These are phyloP conservation scores for Galago senegalensis DNA, from an alignment of 2,797 vertebrate species.

Conservation along the genomic window DNA sequence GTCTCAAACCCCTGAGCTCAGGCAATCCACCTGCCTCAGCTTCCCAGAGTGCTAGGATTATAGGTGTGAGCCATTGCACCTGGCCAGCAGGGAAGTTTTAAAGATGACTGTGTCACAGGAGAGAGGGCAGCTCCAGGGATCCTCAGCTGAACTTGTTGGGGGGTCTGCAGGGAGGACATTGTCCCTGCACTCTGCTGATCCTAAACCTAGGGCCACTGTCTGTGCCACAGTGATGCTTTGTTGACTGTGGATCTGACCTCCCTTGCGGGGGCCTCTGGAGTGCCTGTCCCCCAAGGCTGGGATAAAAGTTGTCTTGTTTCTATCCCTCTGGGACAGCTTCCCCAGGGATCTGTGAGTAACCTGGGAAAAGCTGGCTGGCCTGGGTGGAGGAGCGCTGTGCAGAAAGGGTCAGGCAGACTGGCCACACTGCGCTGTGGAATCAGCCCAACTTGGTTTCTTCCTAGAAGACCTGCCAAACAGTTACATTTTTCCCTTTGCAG, in stretches of 20 bases:
- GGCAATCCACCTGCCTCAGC: too few species aligned
- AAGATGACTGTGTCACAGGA: constrained; percentile 87
- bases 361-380: not conserved
- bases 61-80: too few species aligned
- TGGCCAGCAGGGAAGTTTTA: constrained; percentile 91
- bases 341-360: constrained; percentile 37
- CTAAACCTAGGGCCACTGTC: constrained; percentile 93
- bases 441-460: constrained; percentile 62
- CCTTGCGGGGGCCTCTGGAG: constrained; percentile 49
- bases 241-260: constrained; percentile 79
- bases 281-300: constrained; percentile 80
- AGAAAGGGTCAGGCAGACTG: not conserved
- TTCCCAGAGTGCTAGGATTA: too few species aligned
- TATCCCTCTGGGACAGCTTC: constrained; percentile 73
- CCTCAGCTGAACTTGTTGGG: constrained; percentile 88
- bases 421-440: not conserved
- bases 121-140: constrained; percentile 87
- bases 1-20: too few species aligned
- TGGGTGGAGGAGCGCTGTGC: rapidly evolving
- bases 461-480: constrained; percentile 69
- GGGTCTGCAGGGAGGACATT: constrained; percentile 90
- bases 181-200: constrained; percentile 93
- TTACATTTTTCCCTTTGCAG: constrained; percentile 56
- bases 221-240: constrained; percentile 93
- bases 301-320: constrained; percentile 88